Base-by-base conservation (phyloP, 2,888 invertebrate species). In the Mechanitis mazaeus region DNA sequence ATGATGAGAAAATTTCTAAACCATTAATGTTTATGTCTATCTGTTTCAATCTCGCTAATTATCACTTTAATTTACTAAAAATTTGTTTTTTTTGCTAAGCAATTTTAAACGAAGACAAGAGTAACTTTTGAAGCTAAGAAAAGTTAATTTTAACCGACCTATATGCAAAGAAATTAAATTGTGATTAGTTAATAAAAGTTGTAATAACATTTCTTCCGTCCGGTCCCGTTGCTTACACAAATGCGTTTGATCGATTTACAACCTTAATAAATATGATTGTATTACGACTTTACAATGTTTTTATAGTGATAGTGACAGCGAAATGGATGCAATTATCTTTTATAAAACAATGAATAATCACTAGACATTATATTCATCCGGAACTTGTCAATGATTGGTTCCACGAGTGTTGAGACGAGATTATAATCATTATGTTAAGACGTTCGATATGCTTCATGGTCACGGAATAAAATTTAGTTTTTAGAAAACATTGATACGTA, bases 311-410 rank as follows among this genome's bases (percentile, higher is more conserved):
- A 69, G 69, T 71, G 67, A 69, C 66, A 71, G 67, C 67, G 69
- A 71, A 63, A 74, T 72, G 71, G 74, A 73, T 68, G 72, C 73
- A 70, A 77, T 80, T 78, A 71, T 74, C 71, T 74, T 76, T 72
- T 74, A 76, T 72, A 72, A 76, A 80, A 71, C 80, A 83, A 74
- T 84, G 80, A 81, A 85, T 84, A 69, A 82, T 81, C 82, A 76
- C 73, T 71, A 73, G 72, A 72, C 61, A 75, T 75, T 72, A 73
- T 71, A 75, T 75, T 77, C 77, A 76, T 81, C 79, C 81, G 86
- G 84, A 84, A 85, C 81, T 84, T 65, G 72, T 69, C 71, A 71
- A 67, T 70, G 78, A 84, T 85, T 84, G 75, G 81, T 81, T 85
- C 75, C 80, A 80, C 77, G 75, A 79, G 75, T 76, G 79, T 78